These are phyloP conservation scores for Drosophila pandora DNA, from an alignment of 1,140 invertebrate genomes.

Conservation along the genomic window DNA sequence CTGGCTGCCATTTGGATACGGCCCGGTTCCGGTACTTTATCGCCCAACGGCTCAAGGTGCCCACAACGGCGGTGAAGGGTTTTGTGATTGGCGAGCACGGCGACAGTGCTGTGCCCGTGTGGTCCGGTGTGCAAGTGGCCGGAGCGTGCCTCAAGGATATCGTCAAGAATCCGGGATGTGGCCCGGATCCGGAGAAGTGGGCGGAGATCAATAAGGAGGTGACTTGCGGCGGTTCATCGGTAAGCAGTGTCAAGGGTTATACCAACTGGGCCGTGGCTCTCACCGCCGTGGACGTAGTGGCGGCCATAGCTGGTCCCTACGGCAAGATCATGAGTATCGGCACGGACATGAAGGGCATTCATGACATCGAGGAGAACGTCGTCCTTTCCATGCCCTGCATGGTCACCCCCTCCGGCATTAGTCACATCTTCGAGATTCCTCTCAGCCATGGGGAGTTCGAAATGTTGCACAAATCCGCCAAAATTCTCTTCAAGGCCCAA, in stretches of 20 bases:
- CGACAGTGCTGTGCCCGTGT: slow-evolving; percentile 90
- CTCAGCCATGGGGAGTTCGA: slow-evolving; percentile 11
- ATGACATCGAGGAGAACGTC: slow-evolving; percentile 90
- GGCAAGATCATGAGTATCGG: slow-evolving; percentile 91
- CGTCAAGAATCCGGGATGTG: slow-evolving; percentile 88
- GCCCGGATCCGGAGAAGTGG: slow-evolving; percentile 91
- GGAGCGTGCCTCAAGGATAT: slow-evolving; percentile 86
- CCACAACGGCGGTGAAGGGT: slow-evolving; percentile 91
- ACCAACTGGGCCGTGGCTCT: slow-evolving; percentile 95
- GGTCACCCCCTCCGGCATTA: slow-evolving; percentile 27
- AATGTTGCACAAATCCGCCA: slow-evolving; percentile 13
- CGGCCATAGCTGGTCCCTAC: slow-evolving; percentile 86
- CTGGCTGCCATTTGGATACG: slow-evolving; percentile 95
- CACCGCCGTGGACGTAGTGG: slow-evolving; percentile 88
- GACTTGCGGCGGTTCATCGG: slow-evolving; percentile 90
- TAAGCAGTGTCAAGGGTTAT: slow-evolving; percentile 93
- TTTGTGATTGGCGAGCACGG: slow-evolving; percentile 95
- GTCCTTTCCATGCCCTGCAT: slow-evolving; percentile 92
- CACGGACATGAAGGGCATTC: slow-evolving; percentile 90
- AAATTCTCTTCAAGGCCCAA: slow-evolving; percentile 19
- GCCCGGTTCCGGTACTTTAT: slow-evolving; percentile 93
- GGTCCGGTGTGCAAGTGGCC: slow-evolving; percentile 88
- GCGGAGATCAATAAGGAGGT: slow-evolving; percentile 89
- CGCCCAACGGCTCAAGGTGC: slow-evolving; percentile 90
- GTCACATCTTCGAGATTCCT: slow-evolving; percentile 28